These are phyloP conservation scores for Atethmia centrago DNA, from an alignment of 2,888 invertebrate genomes.

Conservation along the genomic window DNA sequence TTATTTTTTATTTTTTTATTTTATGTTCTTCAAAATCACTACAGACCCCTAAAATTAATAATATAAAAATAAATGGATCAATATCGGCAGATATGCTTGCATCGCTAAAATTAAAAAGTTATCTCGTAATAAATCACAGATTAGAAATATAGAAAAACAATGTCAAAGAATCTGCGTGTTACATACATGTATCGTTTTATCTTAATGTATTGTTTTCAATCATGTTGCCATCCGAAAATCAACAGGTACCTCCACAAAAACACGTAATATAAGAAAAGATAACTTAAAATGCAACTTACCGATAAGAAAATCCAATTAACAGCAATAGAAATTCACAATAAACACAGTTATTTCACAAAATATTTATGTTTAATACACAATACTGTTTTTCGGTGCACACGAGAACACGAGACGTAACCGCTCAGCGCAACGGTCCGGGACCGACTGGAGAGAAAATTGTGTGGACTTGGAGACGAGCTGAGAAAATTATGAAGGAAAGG, in stretches of 20 bases:
- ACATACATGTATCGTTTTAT: slow-evolving; percentile 4
- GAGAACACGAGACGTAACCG: slow-evolving; percentile 33
- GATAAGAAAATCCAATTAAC: slow-evolving; percentile 53
- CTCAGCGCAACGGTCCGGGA: slow-evolving; percentile 31
- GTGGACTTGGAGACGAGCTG: slow-evolving; percentile 28
- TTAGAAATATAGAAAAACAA: slow-evolving; percentile 4
- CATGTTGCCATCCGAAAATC: slow-evolving; percentile 60
- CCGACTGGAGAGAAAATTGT: slow-evolving; percentile 56
- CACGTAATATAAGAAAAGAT: slow-evolving; percentile 2
- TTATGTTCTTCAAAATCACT: neutral
- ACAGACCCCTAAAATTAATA: neutral
- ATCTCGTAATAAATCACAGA: neutral
- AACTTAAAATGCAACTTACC: slow-evolving; percentile 61
- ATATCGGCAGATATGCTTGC: slow-evolving; percentile 5
- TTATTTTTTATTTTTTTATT: neutral
- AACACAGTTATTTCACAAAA: slow-evolving; percentile 62
- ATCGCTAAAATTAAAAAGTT: slow-evolving; percentile 9
- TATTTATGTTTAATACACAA: slow-evolving; percentile 58
- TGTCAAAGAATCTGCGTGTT: slow-evolving; percentile 30
- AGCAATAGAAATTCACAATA: slow-evolving; percentile 47
- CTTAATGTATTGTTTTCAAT: slow-evolving; percentile 38
- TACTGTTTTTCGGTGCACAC: slow-evolving; percentile 49
- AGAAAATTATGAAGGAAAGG: slow-evolving; percentile 53
- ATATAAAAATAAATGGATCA: slow-evolving; percentile 11
- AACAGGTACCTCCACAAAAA: slow-evolving; percentile 59